Evolutionary conservation across 2,113 vertebrate species (phyloP), one percentile per base, ranked within the genome.

Genomic region (Chaenocephalus aceratus): DNA sequence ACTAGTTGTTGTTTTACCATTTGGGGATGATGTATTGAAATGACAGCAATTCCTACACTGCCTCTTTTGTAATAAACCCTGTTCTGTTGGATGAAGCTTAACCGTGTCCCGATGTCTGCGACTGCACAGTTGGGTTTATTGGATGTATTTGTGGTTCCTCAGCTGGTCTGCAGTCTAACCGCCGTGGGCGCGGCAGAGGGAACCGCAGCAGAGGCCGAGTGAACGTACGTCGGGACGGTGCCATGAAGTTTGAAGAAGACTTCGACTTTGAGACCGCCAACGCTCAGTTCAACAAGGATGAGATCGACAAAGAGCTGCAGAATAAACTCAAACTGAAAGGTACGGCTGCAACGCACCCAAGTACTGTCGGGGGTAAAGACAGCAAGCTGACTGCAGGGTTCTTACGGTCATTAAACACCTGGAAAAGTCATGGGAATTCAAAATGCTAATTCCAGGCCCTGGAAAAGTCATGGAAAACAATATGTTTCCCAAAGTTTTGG

Each of bases 231-330:
- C 87, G 97, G 77, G 98, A 99, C 76, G 97, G 97, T 30, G 96
- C 97, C 9, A 96, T 99, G 97, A 99, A 98, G 92, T 99, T 99
- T 90, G 98, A 99, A 82, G 97, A 99, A 89, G 98, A 99, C 91
- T 99, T 99, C 77, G 98, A 99, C 94, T 99, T 99, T 80, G 98
- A 99, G 94, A 99, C 96, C 75, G 97, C 98, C 76, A 99, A 99
- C 49, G 98, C 98, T 1, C 98, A 99, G 59, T 99, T 99, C 91
- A 98, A 99, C 92, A 99, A 99, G 88, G 98, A 99, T 41, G 98
- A 99, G 87, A 99, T 99, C 5, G 97, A 99, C 92, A 96, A 96
- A 79, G 98, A 99, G 89, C 97, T 99, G 78, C 98, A 99, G 89
- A 99, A 92, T 94, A 99, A 99, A 88, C 97, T 99, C 61, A 99